These are phyloP conservation scores for Lordiphosa mommai DNA, from an alignment of 1,140 invertebrate species.

Conservation along the genomic window DNA sequence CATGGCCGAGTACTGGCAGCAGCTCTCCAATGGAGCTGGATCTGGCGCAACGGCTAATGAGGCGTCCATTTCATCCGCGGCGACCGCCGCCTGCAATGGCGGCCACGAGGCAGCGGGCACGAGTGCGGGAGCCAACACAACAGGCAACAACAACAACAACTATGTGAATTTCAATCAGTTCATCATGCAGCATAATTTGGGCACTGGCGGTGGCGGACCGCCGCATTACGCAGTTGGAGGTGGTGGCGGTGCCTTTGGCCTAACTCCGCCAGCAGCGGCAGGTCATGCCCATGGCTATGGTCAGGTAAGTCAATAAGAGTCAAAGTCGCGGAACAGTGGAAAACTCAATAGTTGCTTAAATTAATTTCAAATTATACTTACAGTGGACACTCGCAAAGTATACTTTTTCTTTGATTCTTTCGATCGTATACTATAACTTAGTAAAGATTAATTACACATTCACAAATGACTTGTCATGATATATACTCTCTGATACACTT, in stretches of 20 bases:
- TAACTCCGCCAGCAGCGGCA: conserved; percentile 21
- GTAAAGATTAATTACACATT: no score
- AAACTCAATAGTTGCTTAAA: no score
- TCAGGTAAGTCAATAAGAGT: conserved; percentile 32
- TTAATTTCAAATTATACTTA: no score
- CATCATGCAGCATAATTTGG: conserved; percentile 73
- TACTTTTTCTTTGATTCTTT: no score
- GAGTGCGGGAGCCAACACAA: background rate
- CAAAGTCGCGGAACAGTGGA: background rate
- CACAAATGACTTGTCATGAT: no score
- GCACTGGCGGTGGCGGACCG: conserved; percentile 8
- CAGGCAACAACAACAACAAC: conserved; percentile 55
- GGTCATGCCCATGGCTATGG: conserved; percentile 16
- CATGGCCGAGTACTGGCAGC: conserved; percentile 65
- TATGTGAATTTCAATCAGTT: conserved; percentile 79
- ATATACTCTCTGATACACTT: no score
- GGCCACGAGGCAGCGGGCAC: conserved; percentile 9
- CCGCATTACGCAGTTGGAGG: conserved; percentile 26
- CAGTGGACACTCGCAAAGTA: no score
- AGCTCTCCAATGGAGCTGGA: conserved; percentile 39
- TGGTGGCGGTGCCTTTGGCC: conserved; percentile 48
- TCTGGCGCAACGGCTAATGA: conserved; percentile 6
- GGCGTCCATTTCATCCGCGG: background rate
- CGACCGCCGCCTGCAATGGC: conserved; percentile 21
- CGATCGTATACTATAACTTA: no score